phyloP scores from a whole-genome alignment of 2,113 vertebrate species.

The Stigmatopora argus region DNA sequence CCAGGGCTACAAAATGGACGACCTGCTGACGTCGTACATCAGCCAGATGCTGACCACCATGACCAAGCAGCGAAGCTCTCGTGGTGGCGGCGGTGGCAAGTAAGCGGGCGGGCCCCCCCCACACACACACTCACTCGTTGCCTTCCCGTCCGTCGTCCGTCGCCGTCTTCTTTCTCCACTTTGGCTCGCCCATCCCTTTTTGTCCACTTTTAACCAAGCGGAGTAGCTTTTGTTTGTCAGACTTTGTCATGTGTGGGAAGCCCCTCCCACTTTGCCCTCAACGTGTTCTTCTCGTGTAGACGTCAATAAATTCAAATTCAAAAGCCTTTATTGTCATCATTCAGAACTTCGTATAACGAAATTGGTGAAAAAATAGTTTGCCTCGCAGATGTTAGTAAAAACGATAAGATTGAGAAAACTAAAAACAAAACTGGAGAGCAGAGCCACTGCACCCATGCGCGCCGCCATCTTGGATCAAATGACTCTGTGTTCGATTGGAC shows the following conservation, averaged over 20 bases:
- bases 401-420: too few relatives aligned
- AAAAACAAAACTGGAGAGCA: too few relatives aligned
- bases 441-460: too few relatives aligned
- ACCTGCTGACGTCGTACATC: constrained; percentile 95
- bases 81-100: constrained; percentile 75
- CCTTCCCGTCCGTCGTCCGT: background rate
- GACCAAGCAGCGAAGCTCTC: constrained; percentile 84
- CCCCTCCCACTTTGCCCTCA: background rate
- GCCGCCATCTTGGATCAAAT: too few relatives aligned
- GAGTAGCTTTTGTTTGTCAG: background rate
- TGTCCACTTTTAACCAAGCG: background rate
- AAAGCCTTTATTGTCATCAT: too few relatives aligned
- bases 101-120: constrained; percentile 45
- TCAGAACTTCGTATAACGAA: too few relatives aligned
- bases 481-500: too few relatives aligned
- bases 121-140: constrained; percentile 8
- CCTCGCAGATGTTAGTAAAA: too few relatives aligned
- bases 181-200: background rate
- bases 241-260: background rate
- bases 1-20: constrained; percentile 98
- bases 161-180: background rate
- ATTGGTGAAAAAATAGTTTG: too few relatives aligned
- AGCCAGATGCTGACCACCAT: constrained; percentile 98
- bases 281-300: background rate
- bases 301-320: background rate